Percentiles rank a stretch among this genome's conserved stretches.
These are phyloP conservation scores for Manacus vitellinus DNA, from an alignment of 2,113 vertebrate genomes.

Conservation along the genomic window DNA sequence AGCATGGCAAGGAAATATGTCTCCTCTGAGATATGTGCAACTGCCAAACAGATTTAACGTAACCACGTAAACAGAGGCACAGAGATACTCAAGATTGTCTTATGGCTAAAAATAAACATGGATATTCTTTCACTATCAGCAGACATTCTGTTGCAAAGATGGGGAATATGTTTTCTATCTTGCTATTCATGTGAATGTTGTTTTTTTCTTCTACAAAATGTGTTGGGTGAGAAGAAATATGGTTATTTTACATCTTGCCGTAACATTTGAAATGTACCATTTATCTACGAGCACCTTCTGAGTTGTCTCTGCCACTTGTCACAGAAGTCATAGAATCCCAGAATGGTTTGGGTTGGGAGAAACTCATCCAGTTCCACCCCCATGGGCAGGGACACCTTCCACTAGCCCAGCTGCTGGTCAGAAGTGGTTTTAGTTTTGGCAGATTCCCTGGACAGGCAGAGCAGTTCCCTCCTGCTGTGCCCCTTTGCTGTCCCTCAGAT, in stretches of 20 bases:
- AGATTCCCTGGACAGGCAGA: not conserved
- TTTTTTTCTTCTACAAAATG: not conserved
- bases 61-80: constrained; percentile 15
- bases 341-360: not conserved
- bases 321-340: not conserved
- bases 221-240: not conserved
- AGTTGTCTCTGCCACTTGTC: not conserved
- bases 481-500: not conserved
- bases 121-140: not conserved
- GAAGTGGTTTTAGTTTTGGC: not conserved
- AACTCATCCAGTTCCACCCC: not conserved
- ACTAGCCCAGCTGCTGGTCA: not conserved
- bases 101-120: not conserved
- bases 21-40: constrained; percentile 38
- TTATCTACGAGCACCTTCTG: not conserved
- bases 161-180: not conserved
- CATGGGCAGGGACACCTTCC: not conserved
- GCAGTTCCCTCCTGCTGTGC: not conserved
- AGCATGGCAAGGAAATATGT: not conserved
- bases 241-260: not conserved
- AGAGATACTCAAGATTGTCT: constrained; percentile 24
- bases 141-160: not conserved
- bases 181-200: not conserved
- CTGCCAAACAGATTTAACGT: constrained; percentile 27
- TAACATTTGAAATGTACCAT: not conserved